Conservation (phyloP, 2,113 vertebrate genomes). For the Equus przewalskii region DNA sequence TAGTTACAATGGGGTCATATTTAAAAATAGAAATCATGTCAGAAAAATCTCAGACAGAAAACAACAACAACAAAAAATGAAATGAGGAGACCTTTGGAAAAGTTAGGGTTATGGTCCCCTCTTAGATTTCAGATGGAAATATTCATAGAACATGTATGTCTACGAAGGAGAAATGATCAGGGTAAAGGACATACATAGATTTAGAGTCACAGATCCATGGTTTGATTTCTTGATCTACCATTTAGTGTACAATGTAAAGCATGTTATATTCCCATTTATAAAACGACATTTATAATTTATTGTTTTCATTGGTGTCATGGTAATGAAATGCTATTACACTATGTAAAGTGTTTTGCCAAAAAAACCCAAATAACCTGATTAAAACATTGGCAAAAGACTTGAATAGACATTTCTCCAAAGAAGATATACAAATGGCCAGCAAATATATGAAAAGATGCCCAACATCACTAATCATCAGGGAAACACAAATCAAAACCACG, state of each 20-base stretch:
- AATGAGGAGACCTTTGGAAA: neutral
- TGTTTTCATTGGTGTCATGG: neutral
- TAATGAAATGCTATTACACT: neutral
- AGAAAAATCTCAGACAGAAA: conserved; percentile 17
- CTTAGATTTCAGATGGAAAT: conserved; percentile 42
- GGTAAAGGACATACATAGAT: neutral
- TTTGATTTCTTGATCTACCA: conserved; percentile 23
- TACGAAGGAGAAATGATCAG: neutral
- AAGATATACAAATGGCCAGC: too few species aligned
- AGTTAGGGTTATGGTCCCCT: neutral
- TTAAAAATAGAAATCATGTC: conserved; percentile 46
- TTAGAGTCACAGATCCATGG: neutral
- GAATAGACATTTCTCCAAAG: too few species aligned
- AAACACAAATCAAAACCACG: too few species aligned
- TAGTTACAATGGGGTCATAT: neutral
- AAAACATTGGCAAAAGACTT: too few species aligned
- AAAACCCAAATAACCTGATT: too few species aligned
- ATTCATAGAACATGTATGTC: neutral
- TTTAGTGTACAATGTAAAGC: neutral
- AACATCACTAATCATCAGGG: too few species aligned
- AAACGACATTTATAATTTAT: neutral
- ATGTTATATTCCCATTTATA: neutral
- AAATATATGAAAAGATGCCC: too few species aligned
- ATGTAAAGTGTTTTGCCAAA: neutral
- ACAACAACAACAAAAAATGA: neutral